Conservation (phyloP, 2,113 vertebrate species). For the Maccullochella peelii region DNA sequence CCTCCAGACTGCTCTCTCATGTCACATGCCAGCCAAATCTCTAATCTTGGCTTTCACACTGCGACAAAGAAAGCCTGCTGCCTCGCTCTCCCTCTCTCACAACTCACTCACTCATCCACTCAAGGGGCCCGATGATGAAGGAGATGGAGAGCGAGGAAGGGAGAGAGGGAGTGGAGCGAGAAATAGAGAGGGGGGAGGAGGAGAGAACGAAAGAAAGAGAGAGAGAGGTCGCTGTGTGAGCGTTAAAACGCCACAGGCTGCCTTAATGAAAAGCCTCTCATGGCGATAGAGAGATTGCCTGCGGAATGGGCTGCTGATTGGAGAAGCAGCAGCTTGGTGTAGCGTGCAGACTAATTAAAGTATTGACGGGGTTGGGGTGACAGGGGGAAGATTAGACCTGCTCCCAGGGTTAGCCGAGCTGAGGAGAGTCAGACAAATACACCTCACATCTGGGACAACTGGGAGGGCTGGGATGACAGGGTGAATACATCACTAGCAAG, state of each 20-base stretch:
- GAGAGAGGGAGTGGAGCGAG: conserved; percentile 34
- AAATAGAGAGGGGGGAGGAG: conserved; percentile 54
- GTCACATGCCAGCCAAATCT: conserved; percentile 58
- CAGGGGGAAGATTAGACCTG: conserved; percentile 65
- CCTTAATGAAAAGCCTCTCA: conserved; percentile 81
- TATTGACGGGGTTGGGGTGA: conserved; percentile 58
- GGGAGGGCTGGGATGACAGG: conserved; percentile 20
- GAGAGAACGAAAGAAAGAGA: conserved; percentile 7
- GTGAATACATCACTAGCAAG: conserved; percentile 4
- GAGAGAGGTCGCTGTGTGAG: conserved; percentile 57
- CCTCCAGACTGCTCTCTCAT: conserved; percentile 56
- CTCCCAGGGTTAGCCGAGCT: conserved; percentile 32
- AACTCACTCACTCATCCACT: conserved; percentile 46
- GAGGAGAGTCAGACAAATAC: conserved; percentile 42
- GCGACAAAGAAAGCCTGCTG: conserved; percentile 54
- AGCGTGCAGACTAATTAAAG: conserved; percentile 74
- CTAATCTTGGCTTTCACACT: conserved; percentile 70
- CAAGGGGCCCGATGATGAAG: conserved; percentile 55
- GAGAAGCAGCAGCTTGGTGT: conserved; percentile 66
- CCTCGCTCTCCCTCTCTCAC: conserved; percentile 37
- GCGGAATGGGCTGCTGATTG: conserved; percentile 77
- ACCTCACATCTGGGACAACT: conserved; percentile 35
- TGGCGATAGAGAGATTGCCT: conserved; percentile 76
- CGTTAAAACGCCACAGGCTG: conserved; percentile 69
- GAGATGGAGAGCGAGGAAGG: conserved; percentile 50